These are phyloP conservation scores for Amorpha juglandis DNA, from an alignment of 2,888 invertebrate species.

Conservation along the genomic window DNA sequence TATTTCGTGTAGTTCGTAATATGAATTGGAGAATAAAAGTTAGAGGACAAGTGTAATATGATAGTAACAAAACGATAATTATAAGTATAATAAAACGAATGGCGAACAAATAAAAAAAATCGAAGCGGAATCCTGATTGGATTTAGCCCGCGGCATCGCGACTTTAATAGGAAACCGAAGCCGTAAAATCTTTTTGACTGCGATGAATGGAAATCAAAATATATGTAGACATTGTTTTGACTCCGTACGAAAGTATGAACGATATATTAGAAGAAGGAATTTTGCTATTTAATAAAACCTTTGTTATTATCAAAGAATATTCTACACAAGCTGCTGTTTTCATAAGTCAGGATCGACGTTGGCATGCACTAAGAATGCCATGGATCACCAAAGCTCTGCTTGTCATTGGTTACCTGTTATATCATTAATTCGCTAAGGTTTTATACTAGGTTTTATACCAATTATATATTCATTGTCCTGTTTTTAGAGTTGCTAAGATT, in stretches of 20 bases:
- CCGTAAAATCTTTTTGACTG: slow-evolving; percentile 9
- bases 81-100: neutral
- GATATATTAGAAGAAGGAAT: neutral
- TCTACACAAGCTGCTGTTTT: neutral
- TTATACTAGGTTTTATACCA: too few species aligned
- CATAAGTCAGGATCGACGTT: neutral
- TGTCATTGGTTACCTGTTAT: neutral
- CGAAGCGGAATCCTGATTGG: neutral
- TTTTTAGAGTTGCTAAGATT: too few species aligned
- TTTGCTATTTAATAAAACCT: neutral
- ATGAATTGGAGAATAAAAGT: neutral
- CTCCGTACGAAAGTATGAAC: neutral
- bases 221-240: neutral
- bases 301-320: neutral
- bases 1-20: too few species aligned
- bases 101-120: slow-evolving; percentile 10
- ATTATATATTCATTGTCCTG: too few species aligned
- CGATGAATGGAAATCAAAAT: neutral
- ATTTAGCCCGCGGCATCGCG: neutral
- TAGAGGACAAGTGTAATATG: neutral
- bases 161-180: neutral
- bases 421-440: too few species aligned
- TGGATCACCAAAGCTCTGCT: neutral
- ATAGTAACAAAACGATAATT: neutral
- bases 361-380: neutral